Percentiles rank a stretch among this genome's conserved stretches.
These are phyloP conservation scores for Ctenopoma multispine DNA, from an alignment of 2,797 vertebrate genomes.

Conservation along the genomic window DNA sequence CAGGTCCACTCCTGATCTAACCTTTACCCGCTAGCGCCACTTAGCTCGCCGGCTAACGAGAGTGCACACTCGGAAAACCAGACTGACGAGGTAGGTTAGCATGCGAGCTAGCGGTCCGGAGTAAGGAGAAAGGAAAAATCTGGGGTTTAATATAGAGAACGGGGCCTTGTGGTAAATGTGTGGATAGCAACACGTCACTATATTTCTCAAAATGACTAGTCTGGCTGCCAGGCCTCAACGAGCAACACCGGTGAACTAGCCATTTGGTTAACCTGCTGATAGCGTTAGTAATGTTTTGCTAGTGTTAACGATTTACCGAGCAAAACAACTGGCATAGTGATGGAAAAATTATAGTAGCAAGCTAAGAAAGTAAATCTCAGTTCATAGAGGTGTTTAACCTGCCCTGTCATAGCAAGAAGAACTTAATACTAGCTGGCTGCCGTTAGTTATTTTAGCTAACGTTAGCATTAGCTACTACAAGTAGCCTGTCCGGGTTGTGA, in stretches of 20 bases:
- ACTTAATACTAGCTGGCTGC: constrained; percentile 1
- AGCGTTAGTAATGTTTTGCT: constrained; percentile 6
- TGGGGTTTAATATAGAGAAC: constrained; percentile 2
- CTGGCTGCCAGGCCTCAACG: not conserved
- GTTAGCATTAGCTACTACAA: constrained; percentile 1
- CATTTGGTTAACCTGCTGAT: constrained; percentile 5
- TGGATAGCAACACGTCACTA: not conserved
- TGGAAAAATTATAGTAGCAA: no score
- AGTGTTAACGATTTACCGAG: not conserved
- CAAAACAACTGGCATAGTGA: not conserved
- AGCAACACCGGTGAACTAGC: constrained; percentile 25
- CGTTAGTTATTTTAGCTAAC: constrained; percentile 7
- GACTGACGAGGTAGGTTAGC: constrained; percentile 74
- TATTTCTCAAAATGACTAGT: not conserved
- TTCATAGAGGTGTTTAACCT: not conserved
- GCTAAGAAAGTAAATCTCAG: not conserved
- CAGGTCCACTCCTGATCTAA: constrained; percentile 81
- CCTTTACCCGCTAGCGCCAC: constrained; percentile 50
- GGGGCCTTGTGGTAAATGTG: constrained; percentile 44
- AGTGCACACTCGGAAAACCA: constrained; percentile 45
- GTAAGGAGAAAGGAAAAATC: constrained; percentile 40
- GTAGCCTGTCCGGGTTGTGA: constrained; percentile 22
- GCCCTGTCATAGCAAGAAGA: not conserved
- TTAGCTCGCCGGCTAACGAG: constrained; percentile 67
- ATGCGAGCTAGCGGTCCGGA: constrained; percentile 40